Percentiles rank a stretch among this genome's conserved stretches.
Evolutionary conservation across 2,888 invertebrate genomes (phyloP).

Genomic region (Andrena haemorrhoa): DNA sequence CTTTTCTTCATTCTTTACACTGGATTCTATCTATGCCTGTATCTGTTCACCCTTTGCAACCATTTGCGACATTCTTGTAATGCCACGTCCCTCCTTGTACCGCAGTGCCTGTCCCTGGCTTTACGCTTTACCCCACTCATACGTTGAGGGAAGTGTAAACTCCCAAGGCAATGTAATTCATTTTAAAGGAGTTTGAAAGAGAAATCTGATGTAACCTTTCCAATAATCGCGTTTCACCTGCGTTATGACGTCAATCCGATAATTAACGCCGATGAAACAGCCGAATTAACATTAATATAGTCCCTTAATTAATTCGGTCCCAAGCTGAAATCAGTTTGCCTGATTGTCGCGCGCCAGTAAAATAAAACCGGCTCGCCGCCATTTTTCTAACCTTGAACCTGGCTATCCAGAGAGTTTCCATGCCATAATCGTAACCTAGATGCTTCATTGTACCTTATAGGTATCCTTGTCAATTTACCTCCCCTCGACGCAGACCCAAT

Average conservation of each 20-base stretch:
- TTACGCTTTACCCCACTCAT: not conserved
- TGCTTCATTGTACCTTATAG: slow-evolving; percentile 31
- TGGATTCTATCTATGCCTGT: too few species aligned
- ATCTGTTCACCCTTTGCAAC: not conserved
- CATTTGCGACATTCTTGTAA: not conserved
- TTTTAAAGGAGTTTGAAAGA: not conserved
- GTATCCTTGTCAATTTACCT: slow-evolving; percentile 19
- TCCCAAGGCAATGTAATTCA: not conserved
- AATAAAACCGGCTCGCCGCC: not conserved
- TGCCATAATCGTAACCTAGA: slow-evolving; percentile 39
- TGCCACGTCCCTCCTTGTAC: not conserved
- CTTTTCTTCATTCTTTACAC: too few species aligned
- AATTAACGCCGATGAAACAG: not conserved
- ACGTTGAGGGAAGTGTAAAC: too few species aligned
- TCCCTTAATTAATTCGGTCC: not conserved
- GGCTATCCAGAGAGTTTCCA: not conserved
- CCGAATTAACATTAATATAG: not conserved
- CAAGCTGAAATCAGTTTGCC: not conserved
- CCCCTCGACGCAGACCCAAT: slow-evolving; percentile 21
- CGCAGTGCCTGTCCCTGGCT: not conserved
- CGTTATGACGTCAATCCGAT: not conserved
- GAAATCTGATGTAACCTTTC: not conserved
- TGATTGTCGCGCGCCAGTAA: not conserved
- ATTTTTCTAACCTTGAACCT: slow-evolving; percentile 23
- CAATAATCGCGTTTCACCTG: not conserved